Percentiles rank a stretch among this genome's conserved stretches.
Conservation (phyloP, 2,113 vertebrate genomes). For the Setophaga kirtlandii region DNA sequence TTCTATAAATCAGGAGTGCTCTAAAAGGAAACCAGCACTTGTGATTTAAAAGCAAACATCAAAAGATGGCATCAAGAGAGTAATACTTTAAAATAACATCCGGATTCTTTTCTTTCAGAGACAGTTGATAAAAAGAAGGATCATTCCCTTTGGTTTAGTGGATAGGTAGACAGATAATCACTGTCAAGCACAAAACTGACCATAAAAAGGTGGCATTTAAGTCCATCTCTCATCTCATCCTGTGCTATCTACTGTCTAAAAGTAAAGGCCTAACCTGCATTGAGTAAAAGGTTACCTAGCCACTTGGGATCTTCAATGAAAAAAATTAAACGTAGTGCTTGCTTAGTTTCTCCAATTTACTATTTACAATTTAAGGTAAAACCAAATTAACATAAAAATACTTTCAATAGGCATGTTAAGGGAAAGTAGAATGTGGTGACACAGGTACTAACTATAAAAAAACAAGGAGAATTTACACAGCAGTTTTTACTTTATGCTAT, state of each 20-base stretch:
- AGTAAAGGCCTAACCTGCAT: conserved; percentile 4
- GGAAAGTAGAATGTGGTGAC: background rate
- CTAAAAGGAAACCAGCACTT: background rate
- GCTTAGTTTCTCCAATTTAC: background rate
- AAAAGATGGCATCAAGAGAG: background rate
- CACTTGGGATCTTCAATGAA: background rate
- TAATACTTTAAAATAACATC: background rate
- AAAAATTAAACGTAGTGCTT: background rate
- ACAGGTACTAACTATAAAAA: background rate
- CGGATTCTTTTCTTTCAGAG: conserved; percentile 22
- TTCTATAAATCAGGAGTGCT: background rate
- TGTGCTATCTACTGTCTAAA: background rate
- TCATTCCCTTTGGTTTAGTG: background rate
- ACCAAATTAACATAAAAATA: background rate
- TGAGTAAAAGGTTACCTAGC: background rate
- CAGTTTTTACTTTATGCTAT: background rate
- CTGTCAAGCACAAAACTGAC: background rate
- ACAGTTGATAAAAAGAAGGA: background rate
- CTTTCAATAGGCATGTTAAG: background rate
- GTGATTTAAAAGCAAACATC: background rate
- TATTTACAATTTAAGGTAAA: background rate
- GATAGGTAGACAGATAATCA: background rate
- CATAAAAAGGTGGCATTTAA: background rate
- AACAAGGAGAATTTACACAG: background rate
- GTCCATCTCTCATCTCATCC: background rate